These are phyloP conservation scores for Aspiorhynchus laticeps DNA, from an alignment of 2,113 vertebrate genomes.

Conservation along the genomic window DNA sequence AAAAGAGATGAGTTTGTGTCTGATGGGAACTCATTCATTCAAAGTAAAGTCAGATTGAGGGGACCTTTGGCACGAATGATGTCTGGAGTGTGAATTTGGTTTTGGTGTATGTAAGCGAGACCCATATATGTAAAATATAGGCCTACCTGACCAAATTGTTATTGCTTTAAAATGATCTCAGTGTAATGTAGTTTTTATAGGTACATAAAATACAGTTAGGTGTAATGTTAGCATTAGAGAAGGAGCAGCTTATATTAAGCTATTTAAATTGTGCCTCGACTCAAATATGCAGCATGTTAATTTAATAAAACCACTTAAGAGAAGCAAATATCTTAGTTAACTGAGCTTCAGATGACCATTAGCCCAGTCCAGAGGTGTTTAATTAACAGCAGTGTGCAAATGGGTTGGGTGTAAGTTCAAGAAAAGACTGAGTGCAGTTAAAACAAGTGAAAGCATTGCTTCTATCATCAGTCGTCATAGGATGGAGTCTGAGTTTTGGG, in stretches of 20 bases:
- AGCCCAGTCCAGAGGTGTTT: constrained; percentile 8
- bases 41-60: background rate
- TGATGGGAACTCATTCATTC: background rate
- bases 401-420: background rate
- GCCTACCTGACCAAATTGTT: background rate
- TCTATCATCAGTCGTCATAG: background rate
- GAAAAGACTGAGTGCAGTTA: background rate
- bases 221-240: background rate
- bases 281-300: constrained; percentile 15
- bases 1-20: constrained; percentile 21
- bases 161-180: background rate
- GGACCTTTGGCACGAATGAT: background rate
- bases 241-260: background rate
- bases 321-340: constrained; percentile 4
- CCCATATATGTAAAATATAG: background rate
- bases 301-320: constrained; percentile 13
- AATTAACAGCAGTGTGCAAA: constrained; percentile 3
- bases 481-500: background rate
- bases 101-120: background rate
- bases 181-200: constrained; percentile 6
- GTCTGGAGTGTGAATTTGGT: background rate
- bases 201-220: background rate
- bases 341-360: constrained; percentile 26
- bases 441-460: constrained; percentile 6
- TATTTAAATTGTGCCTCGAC: background rate